Evolutionary conservation across 2,113 vertebrate species (phyloP), one percentile per base, ranked within the genome.

Genomic region (Corythornis vintsioides): DNA sequence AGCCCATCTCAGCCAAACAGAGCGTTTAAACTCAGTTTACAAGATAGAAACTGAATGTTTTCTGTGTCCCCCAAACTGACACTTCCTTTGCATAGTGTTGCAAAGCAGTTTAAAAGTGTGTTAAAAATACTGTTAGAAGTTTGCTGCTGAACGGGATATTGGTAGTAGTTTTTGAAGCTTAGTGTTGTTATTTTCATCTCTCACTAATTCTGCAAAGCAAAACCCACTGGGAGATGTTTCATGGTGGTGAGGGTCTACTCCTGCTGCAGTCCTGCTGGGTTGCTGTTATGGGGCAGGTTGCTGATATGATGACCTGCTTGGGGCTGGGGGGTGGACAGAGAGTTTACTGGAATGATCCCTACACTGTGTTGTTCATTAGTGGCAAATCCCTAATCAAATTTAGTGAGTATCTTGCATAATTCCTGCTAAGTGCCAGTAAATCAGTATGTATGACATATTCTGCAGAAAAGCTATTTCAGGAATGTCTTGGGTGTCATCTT

Each of bases 391-490:
- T 86, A 20, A 59, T 13, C 31, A 78, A 74, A 50, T 63, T 89
- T 42, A 87, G 63, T 10, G 52, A 20, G 33, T 43, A 26, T 26
- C 52, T 80, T 66, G 42, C 40, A 3, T 13, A 55, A 66, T 83
- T 91, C 56, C 76, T 3, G 0, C 0, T 4, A 21, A 84, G 43
- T 55, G 76, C 17, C 28, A 38, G 50, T 31, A 71, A 92, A 80
- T 88, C 64, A 42, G 19, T 19, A 3, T 45, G 45, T 76, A 45
- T 61, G 47, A 16, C 55, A 31, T 10, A 24, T 0, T 0, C 29
- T 70, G 72, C 52, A 77, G 53, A 89, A 93, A 79, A 79, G 26
- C 61, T 76, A 28, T 85, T 75, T 88, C 72, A 93, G 59, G 25
- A 88, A 74, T 64, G 74, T 50, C 53, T 84, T 35, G 16, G 65